Conservation (phyloP, 2,113 vertebrate genomes). For the Ivindomyrus marchei region DNA sequence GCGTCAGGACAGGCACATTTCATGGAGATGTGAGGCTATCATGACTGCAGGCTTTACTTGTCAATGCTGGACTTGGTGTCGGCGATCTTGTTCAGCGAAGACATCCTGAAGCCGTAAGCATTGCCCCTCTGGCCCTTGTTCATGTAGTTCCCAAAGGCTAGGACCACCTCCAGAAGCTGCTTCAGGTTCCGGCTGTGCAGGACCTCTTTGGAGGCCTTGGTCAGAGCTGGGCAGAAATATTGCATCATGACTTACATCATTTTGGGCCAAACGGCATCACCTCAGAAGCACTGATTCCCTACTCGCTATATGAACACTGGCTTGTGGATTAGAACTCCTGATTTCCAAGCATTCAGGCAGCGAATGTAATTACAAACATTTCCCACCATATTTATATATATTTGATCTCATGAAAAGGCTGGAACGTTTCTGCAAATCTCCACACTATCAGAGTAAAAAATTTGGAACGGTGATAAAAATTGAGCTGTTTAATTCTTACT, state of each 20-base stretch:
- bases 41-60: conserved; percentile 70
- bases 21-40: background rate
- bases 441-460: background rate
- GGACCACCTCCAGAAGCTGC: conserved; percentile 91
- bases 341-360: background rate
- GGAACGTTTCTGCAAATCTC: background rate
- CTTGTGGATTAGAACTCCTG: background rate
- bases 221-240: conserved; percentile 64
- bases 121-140: conserved; percentile 98
- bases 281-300: background rate
- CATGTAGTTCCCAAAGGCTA: conserved; percentile 98
- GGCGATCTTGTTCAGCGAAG: conserved; percentile 95
- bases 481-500: background rate
- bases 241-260: background rate
- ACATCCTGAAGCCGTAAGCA: conserved; percentile 92
- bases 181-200: conserved; percentile 80
- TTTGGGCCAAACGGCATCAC: background rate
- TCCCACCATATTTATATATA: background rate
- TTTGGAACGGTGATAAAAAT: background rate
- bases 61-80: conserved; percentile 99
- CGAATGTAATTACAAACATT: background rate
- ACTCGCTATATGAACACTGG: background rate
- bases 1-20: background rate
- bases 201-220: conserved; percentile 81
- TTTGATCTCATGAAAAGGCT: background rate